A percentile compares a stretch with the other conserved stretches of the same genome.
Conservation (phyloP, 64 coral and sea anemone species). For the Actinia tenebrosa region DNA sequence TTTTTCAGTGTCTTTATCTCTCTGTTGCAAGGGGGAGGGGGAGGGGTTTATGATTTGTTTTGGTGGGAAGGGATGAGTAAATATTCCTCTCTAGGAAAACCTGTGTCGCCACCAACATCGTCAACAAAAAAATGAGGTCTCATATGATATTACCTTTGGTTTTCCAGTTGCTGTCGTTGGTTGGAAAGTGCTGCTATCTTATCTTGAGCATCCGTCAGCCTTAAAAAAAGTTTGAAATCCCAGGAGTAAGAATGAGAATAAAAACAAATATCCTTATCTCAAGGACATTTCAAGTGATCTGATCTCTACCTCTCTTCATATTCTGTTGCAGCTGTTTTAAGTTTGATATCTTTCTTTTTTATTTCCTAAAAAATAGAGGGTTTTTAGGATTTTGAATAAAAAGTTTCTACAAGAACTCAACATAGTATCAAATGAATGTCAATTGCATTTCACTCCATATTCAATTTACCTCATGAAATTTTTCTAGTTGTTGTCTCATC, state of each 20-base stretch:
- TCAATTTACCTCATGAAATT: conserved; percentile 70
- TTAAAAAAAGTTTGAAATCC: background rate
- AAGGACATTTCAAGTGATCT: background rate
- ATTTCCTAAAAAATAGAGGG: conserved; percentile 40
- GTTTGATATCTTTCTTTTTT: conserved; percentile 66
- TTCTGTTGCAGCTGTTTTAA: conserved; percentile 70
- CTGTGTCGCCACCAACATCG: no score
- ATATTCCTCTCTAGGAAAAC: no score
- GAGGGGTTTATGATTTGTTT: no score
- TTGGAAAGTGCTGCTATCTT: conserved; percentile 69
- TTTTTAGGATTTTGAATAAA: background rate
- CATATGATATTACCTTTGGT: conserved; percentile 57
- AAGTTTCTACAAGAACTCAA: background rate
- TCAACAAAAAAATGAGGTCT: no score
- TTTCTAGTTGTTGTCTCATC: conserved; percentile 68
- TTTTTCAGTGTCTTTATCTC: no score
- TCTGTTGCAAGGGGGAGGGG: no score
- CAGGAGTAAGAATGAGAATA: background rate
- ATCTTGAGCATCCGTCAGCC: conserved; percentile 56
- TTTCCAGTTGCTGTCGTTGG: conserved; percentile 64
- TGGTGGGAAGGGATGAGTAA: no score
- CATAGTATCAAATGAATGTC: background rate
- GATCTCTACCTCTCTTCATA: conserved; percentile 78
- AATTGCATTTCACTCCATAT: background rate
- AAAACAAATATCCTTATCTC: background rate